Base-by-base conservation (phyloP, 2,888 invertebrate species). In the Volucella bombylans region DNA sequence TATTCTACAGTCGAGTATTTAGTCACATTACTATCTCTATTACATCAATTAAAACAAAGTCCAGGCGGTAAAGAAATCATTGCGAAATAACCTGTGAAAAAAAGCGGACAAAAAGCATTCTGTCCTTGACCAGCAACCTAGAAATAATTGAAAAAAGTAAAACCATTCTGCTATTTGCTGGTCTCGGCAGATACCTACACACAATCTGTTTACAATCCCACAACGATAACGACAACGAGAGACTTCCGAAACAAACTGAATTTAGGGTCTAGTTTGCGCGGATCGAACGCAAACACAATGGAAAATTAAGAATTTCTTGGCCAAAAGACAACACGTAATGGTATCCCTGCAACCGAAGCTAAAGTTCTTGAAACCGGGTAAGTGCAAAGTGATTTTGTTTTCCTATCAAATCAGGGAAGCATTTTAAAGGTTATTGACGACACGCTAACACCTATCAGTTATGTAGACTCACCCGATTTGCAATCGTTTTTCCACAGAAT, bases 311-410 rank as follows among this genome's bases (percentile, higher is more conserved):
- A 2, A 55, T 50, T 39, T 68, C 12, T 45, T 15, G 15, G 1
- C 49, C 15, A 14, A 23, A 54, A 62, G 57, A 79, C 41, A 74
- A 65, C 83, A 71, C 79, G 83, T 83, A 61, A 83, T 83, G 83
- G 74, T 83, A 59, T 80, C 83, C 67, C 61, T 83, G 83, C 80
- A 80, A 76, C 71, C 54, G 31, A 83, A 79, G 45, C 83, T 74
- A 11, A 83, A 83, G 43, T 83, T 83, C 65, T 76, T 83, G 31
- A 83, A 83, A 80, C 83, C 83, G 80, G 83, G 83, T 83, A 80
- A 76, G 74, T 81, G 43, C 49, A 64, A 31, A 23, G 18, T 23
- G 2, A 23, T 23, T 23, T 23, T 3, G 18, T 23, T 23, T 23
- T 23, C 18, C 18, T 23, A 23, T 23, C 6, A 31, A 31, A 31